These are phyloP conservation scores for Apodemus speciosus DNA, from an alignment of 2,113 vertebrate genomes.

Conservation along the genomic window DNA sequence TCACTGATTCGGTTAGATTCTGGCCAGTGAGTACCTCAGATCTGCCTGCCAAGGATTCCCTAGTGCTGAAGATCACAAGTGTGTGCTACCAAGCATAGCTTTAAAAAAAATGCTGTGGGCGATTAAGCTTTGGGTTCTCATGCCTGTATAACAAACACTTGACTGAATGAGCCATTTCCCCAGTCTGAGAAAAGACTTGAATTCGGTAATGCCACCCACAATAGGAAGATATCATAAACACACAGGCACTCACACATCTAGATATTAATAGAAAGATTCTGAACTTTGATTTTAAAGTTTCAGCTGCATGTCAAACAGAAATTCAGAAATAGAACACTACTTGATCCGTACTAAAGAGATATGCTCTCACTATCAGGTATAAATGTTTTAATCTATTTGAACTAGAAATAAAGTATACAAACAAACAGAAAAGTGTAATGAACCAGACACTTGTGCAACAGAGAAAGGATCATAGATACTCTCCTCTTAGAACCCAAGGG, in stretches of 20 bases:
- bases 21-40: background rate
- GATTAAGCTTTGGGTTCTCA: background rate
- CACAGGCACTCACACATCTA: background rate
- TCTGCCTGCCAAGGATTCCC: background rate
- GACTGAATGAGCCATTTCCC: background rate
- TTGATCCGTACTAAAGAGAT: background rate
- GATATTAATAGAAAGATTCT: background rate
- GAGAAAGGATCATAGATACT: background rate
- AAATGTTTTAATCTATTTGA: constrained; percentile 12
- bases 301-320: constrained; percentile 13
- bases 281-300: constrained; percentile 18
- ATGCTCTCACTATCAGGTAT: background rate
- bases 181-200: background rate
- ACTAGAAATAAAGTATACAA: background rate
- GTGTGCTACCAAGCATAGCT: background rate
- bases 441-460: background rate
- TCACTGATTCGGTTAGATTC: background rate
- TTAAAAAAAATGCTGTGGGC: background rate
- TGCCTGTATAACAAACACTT: background rate
- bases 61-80: background rate
- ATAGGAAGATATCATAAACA: background rate
- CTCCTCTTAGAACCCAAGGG: background rate
- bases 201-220: background rate
- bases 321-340: background rate
- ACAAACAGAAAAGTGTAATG: background rate